These are phyloP conservation scores for Tigriopus japonicus DNA, from an alignment of 1,140 invertebrate genomes.

Conservation along the genomic window DNA sequence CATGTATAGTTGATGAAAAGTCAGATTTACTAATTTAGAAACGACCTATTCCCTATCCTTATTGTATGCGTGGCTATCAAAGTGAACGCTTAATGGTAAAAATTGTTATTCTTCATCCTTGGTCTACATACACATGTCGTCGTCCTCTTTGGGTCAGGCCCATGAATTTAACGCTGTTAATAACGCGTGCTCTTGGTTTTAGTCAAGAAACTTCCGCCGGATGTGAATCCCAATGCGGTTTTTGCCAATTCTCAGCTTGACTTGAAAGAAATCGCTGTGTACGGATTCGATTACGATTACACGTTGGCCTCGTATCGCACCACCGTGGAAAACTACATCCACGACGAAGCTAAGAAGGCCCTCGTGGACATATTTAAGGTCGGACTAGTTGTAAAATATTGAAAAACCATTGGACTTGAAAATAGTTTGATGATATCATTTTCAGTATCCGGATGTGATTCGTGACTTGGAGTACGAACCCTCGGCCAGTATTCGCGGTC, in stretches of 20 bases:
- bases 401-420: background rate
- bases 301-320: conserved; percentile 89
- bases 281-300: conserved; percentile 98
- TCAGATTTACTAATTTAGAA: no score
- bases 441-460: conserved; percentile 77
- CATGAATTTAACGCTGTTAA: no score
- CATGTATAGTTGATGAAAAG: no score
- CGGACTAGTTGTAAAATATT: conserved; percentile 21
- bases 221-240: conserved; percentile 63
- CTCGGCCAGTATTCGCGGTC: conserved; percentile 72
- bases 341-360: conserved; percentile 67
- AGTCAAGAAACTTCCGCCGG: conserved; percentile 38
- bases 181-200: no score
- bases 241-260: conserved; percentile 96
- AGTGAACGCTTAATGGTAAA: no score
- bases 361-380: conserved; percentile 76
- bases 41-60: no score
- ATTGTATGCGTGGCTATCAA: no score
- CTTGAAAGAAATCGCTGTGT: conserved; percentile 72
- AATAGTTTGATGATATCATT: background rate
- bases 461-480: conserved; percentile 59
- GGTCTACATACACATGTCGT: no score
- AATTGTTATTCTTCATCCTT: no score
- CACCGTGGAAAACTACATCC: conserved; percentile 70
- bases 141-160: no score